Percentiles rank a stretch among this genome's conserved stretches.
phyloP scores from a whole-genome alignment of 2,113 vertebrate species.

The Stictonetta naevosa region DNA sequence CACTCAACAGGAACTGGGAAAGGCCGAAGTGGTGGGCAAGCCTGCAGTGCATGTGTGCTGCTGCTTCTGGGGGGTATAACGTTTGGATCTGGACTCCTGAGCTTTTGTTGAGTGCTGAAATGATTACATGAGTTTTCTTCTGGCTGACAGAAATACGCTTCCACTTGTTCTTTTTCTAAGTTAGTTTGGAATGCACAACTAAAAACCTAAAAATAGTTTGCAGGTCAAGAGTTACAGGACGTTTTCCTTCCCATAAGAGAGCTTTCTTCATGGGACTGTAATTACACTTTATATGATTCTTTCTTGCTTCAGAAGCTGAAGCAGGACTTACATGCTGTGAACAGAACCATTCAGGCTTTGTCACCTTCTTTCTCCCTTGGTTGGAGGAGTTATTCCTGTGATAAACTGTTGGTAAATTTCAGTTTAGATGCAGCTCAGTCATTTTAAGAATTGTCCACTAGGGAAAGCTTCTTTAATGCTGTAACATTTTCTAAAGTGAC shows the following conservation, averaged over 20 bases:
- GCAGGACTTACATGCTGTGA: neutral
- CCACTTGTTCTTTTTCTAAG: neutral
- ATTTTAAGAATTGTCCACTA: neutral
- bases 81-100: too few species aligned
- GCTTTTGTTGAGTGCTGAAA: neutral
- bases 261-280: neutral
- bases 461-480: neutral
- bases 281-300: neutral
- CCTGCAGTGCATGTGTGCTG: neutral
- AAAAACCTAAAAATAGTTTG: constrained; percentile 33
- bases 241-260: constrained; percentile 1
- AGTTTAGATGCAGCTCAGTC: neutral
- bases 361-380: neutral
- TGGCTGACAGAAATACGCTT: neutral
- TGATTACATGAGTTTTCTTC: neutral
- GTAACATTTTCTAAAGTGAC: neutral
- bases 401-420: neutral
- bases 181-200: neutral
- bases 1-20: neutral
- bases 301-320: neutral
- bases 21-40: neutral
- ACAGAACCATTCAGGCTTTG: neutral
- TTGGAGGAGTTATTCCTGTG: neutral
- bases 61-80: neutral
- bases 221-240: neutral